Evolutionary conservation across 2,888 invertebrate genomes (phyloP).

Genomic region (Choreutis nemorana): DNA sequence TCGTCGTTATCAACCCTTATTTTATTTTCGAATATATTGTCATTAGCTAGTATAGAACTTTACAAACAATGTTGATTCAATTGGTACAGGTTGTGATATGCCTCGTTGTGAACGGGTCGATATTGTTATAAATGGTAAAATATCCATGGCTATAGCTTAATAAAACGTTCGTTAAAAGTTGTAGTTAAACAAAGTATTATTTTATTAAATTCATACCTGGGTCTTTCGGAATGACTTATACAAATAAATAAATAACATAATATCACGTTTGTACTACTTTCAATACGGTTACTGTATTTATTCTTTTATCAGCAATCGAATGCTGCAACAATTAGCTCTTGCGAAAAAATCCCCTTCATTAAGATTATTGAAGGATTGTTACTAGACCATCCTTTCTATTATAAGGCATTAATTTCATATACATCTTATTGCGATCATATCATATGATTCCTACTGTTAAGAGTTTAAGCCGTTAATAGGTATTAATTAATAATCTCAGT

Average conservation of each 20-base stretch:
- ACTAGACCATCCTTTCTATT: conserved; percentile 23
- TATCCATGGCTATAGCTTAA: conserved; percentile 64
- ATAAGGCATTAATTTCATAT: too few relatives aligned
- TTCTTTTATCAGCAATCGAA: conserved; percentile 23
- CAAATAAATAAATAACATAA: conserved; percentile 48
- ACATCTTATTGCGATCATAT: too few relatives aligned
- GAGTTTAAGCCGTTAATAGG: conserved; percentile 2
- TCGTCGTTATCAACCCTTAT: conserved; percentile 59
- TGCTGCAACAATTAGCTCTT: conserved; percentile 41
- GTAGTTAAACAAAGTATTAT: conserved; percentile 59
- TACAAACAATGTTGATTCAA: conserved; percentile 67
- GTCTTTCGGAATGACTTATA: conserved; percentile 58
- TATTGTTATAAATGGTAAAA: conserved; percentile 65
- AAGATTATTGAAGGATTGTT: conserved; percentile 24
- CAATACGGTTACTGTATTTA: conserved; percentile 32
- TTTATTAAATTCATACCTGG: conserved; percentile 56
- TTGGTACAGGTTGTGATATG: conserved; percentile 67
- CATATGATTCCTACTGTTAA: conserved; percentile 5
- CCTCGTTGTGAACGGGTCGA: conserved; percentile 66
- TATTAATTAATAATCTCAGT: conserved; percentile 2
- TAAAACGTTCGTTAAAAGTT: conserved; percentile 62
- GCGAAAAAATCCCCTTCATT: conserved; percentile 30
- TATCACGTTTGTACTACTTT: conserved; percentile 53
- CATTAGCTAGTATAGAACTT: conserved; percentile 65
- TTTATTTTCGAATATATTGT: conserved; percentile 63